Evolutionary conservation across 2,888 invertebrate species (phyloP).

Genomic region (Gryllus longicercus): DNA sequence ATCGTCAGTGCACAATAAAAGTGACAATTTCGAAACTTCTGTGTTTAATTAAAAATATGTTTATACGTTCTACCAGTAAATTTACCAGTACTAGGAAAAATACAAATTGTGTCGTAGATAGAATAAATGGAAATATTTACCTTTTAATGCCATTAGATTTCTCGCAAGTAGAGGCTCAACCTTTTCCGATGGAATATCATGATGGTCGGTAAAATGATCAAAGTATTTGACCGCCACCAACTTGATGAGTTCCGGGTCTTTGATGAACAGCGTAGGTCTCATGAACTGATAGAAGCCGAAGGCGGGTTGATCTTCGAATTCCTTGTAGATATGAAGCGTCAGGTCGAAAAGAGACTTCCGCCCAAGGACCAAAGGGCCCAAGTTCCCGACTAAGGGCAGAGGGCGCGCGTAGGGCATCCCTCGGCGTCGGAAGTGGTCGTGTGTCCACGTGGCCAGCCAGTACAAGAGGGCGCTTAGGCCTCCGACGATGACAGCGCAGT

Average conservation of each 20-base stretch:
- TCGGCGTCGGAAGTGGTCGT: background rate
- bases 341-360: background rate
- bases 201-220: constrained; percentile 3
- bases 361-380: background rate
- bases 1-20: no score
- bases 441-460: background rate
- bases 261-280: background rate
- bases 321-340: background rate
- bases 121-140: background rate
- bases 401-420: background rate
- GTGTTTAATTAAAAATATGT: no score
- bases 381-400: background rate
- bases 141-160: background rate
- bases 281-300: background rate
- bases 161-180: background rate
- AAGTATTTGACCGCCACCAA: background rate
- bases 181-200: background rate
- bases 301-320: background rate
- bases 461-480: background rate
- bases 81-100: no score
- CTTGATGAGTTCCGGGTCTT: background rate
- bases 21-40: no score
- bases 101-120: no score
- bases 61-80: no score
- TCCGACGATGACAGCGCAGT: background rate